phyloP scores from a whole-genome alignment of 2,888 invertebrate species.

The Muscina levida region DNA sequence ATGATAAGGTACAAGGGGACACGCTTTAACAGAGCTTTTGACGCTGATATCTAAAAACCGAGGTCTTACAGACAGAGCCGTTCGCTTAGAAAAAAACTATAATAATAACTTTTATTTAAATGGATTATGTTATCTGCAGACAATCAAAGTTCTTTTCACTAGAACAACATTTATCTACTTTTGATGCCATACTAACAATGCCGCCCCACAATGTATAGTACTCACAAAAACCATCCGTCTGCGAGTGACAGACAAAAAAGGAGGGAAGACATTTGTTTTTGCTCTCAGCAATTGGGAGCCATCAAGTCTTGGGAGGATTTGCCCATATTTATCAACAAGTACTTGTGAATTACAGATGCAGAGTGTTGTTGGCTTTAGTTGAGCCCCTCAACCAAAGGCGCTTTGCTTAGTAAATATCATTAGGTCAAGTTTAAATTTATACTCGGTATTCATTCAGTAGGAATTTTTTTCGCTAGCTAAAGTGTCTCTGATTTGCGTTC shows the following conservation, averaged over 20 bases:
- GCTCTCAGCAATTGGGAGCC: constrained; percentile 62
- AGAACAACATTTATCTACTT: too few relatives aligned
- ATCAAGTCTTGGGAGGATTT: constrained; percentile 57
- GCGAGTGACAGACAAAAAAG: constrained; percentile 26
- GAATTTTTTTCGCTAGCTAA: constrained; percentile 38
- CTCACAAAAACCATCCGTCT: neutral
- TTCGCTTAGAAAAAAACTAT: too few relatives aligned
- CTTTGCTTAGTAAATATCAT: constrained; percentile 57
- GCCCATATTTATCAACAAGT: neutral
- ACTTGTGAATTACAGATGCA: neutral
- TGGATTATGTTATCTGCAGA: too few relatives aligned
- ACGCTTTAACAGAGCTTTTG: too few relatives aligned
- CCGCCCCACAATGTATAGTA: too few relatives aligned
- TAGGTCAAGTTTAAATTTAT: constrained; percentile 65
- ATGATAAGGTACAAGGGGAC: neutral
- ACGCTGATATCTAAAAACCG: too few relatives aligned
- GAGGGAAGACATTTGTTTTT: constrained; percentile 53
- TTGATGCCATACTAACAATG: too few relatives aligned
- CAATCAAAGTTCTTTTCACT: too few relatives aligned
- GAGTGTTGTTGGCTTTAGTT: constrained; percentile 14
- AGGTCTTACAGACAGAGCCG: too few relatives aligned
- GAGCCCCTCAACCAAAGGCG: neutral
- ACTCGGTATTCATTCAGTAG: constrained; percentile 58
- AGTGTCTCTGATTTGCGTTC: constrained; percentile 15
- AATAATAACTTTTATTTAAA: too few relatives aligned